phyloP scores from a whole-genome alignment of 2,113 vertebrate genomes.

The Sinocyclocheilus grahami region DNA sequence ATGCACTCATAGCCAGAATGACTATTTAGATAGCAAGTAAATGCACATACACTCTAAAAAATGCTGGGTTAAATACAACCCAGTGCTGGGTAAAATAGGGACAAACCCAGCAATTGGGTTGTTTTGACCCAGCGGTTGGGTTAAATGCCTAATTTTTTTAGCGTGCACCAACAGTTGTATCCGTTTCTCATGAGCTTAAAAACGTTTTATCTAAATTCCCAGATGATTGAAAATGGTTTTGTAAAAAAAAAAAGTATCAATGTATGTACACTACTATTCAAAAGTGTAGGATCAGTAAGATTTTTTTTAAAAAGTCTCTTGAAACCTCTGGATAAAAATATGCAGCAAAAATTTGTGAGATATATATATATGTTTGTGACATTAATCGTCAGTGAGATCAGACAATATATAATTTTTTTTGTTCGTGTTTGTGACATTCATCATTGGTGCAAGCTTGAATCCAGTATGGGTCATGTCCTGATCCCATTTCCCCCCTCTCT shows the following conservation, averaged over 20 bases:
- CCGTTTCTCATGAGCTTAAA: neutral
- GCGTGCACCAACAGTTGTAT: neutral
- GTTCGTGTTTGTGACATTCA: neutral
- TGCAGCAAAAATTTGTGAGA: too few relatives aligned
- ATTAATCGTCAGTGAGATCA: too few relatives aligned
- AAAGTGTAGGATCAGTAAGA: neutral
- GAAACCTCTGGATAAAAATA: too few relatives aligned
- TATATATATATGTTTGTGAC: too few relatives aligned
- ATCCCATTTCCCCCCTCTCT: neutral
- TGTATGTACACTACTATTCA: neutral
- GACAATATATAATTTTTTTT: neutral
- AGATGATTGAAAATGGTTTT: neutral
- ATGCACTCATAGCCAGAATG: neutral
- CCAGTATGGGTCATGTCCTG: neutral
- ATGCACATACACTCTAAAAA: too few relatives aligned
- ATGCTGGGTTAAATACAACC: too few relatives aligned
- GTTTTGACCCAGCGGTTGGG: too few relatives aligned
- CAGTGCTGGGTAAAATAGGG: too few relatives aligned
- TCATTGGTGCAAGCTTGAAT: neutral
- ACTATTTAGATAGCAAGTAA: neutral
- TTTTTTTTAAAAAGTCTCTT: neutral
- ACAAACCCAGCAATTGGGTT: too few relatives aligned
- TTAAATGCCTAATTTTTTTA: too few relatives aligned
- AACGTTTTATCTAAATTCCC: neutral
- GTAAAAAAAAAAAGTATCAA: too few relatives aligned